Conservation (phyloP, 2,797 vertebrate genomes). For the Thripadectes ignobilis region DNA sequence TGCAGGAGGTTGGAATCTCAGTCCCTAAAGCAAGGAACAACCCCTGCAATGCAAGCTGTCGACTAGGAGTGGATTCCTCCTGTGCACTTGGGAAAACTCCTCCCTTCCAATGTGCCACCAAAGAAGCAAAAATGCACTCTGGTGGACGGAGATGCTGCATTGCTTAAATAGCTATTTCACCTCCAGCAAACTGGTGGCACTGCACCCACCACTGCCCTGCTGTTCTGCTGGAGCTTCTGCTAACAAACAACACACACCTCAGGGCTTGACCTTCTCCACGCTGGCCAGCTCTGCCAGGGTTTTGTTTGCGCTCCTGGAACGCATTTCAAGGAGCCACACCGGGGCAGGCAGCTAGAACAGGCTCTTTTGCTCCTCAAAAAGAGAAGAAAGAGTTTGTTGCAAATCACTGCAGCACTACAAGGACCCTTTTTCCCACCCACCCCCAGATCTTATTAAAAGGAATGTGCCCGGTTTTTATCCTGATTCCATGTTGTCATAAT, state of each 20-base stretch:
- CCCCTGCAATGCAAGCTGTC: background rate
- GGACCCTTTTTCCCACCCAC: background rate
- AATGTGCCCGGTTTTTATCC: background rate
- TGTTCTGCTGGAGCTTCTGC: constrained; percentile 26
- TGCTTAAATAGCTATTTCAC: background rate
- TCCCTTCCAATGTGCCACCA: background rate
- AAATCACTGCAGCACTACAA: background rate
- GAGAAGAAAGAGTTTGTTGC: background rate
- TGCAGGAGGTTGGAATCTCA: background rate
- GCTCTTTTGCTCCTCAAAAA: constrained; percentile 43
- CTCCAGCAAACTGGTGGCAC: background rate
- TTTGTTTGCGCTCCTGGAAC: constrained; percentile 51
- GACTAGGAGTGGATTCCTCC: background rate
- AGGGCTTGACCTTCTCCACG: constrained; percentile 30
- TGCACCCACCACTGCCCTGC: background rate
- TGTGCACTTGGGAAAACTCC: background rate
- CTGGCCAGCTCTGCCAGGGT: constrained; percentile 49
- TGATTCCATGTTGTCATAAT: background rate
- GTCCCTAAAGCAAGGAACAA: background rate
- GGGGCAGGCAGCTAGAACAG: background rate
- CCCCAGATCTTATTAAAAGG: background rate
- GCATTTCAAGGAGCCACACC: constrained; percentile 9
- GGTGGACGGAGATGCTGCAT: background rate
- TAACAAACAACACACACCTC: constrained; percentile 47
- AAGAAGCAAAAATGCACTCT: background rate